phyloP scores from a whole-genome alignment of 1,140 invertebrate species.

The Dendroctonus valens region DNA sequence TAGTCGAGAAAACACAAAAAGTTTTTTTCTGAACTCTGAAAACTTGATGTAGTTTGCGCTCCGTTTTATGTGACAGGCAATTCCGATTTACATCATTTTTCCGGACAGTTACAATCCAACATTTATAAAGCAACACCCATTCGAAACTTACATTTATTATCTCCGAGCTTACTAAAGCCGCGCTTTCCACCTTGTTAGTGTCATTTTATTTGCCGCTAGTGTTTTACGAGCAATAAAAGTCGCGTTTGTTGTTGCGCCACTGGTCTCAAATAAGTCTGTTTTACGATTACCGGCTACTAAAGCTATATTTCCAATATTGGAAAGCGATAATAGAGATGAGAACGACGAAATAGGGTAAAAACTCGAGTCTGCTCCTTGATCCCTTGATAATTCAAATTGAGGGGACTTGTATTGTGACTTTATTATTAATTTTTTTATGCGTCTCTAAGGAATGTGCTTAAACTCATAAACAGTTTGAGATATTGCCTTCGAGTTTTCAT shows the following conservation, averaged over 20 bases:
- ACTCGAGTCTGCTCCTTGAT: conserved; percentile 8
- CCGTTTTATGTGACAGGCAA: neutral
- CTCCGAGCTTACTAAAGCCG: conserved; percentile 6
- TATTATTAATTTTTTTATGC: conserved; percentile 12
- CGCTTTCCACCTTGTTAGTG: conserved; percentile 14
- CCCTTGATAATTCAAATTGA: conserved; percentile 3
- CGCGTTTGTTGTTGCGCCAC: conserved; percentile 6
- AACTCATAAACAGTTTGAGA: too few relatives aligned
- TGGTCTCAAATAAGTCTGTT: conserved; percentile 9
- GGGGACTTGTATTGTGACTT: conserved; percentile 2
- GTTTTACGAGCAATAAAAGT: conserved; percentile 17
- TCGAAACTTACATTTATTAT: conserved; percentile 16
- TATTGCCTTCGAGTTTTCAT: too few relatives aligned
- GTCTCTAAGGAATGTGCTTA: neutral
- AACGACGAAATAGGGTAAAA: conserved; percentile 5
- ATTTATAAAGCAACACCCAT: conserved; percentile 12
- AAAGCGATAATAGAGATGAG: conserved; percentile 16
- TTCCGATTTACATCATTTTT: neutral
- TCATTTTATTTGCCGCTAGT: conserved; percentile 10
- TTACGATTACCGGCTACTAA: conserved; percentile 16
- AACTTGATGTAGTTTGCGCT: too few relatives aligned
- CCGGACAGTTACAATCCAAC: neutral
- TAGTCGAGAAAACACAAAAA: too few relatives aligned
- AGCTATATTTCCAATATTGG: conserved; percentile 22
- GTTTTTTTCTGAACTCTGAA: too few relatives aligned